phyloP scores from a whole-genome alignment of 2,888 invertebrate species.

The Lithosia quadra region DNA sequence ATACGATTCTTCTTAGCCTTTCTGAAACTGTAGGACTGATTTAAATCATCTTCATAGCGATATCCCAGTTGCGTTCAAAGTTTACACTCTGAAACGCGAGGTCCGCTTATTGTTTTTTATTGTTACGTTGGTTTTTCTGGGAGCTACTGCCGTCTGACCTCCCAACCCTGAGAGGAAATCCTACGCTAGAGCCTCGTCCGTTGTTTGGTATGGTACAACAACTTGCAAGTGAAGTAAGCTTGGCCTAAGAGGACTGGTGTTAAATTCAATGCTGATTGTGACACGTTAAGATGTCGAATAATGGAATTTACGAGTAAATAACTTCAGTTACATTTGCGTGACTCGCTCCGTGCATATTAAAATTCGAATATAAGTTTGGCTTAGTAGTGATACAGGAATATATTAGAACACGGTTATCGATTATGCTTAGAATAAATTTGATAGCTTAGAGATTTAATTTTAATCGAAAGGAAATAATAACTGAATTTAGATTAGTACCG shows the following conservation, averaged over 20 bases:
- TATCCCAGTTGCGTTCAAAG: too few relatives aligned
- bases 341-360: background rate
- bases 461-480: too few relatives aligned
- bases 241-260: background rate
- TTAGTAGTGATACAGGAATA: background rate
- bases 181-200: background rate
- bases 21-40: too few relatives aligned
- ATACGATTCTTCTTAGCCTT: too few relatives aligned
- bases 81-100: too few relatives aligned
- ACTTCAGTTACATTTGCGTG: background rate
- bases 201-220: background rate
- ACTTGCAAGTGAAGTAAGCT: background rate
- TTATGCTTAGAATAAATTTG: background rate
- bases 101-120: too few relatives aligned
- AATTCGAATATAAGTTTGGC: background rate
- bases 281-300: background rate
- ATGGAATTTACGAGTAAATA: constrained; percentile 4
- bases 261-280: background rate
- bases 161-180: background rate
- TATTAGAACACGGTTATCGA: background rate
- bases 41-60: too few relatives aligned
- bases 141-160: too few relatives aligned
- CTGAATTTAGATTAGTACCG: too few relatives aligned
- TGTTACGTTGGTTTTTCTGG: too few relatives aligned
- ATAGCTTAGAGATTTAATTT: background rate